Base-by-base conservation (phyloP, 2,113 vertebrate genomes). In the Nesospiza acunhae region DNA sequence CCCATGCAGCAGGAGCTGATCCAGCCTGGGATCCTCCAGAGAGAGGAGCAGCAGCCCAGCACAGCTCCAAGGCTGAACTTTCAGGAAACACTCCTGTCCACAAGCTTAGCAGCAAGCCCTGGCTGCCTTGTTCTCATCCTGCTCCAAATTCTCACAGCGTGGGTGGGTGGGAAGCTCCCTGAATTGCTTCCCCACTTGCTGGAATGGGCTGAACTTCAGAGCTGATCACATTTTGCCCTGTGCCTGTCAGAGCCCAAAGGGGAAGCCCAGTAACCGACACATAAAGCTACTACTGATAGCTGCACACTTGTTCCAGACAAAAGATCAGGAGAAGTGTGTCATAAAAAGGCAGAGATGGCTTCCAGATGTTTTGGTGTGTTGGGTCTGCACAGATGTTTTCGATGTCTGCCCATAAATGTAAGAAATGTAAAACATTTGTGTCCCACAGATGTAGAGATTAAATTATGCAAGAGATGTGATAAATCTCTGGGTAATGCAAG, bases 391-490 rank as follows among this genome's bases (percentile, higher is more conserved):
- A 98, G 98, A 98, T 98, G 98, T 98, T 98, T 98, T 97, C 76
- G 79, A 97, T 98, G 98, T 98, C 97, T 98, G 97, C 97, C 97
- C 96, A 96, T 98, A 98, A 98, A 98, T 98, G 98, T 87, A 97
- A 97, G 97, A 98, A 98, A 98, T 98, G 96, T 97, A 97, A 98
- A 98, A 98, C 98, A 98, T 97, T 98, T 98, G 98, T 98, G 97
- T 97, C 97, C 96, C 96, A 97, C 97, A 98, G 97, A 98, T 98
- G 97, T 91, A 97, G 97, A 98, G 97, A 98, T 98, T 98, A 97
- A 98, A 97, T 98, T 98, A 97, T 97, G 97, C 96, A 98, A 96
- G 89, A 95, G 96, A 97, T 98, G 97, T 97, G 98, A 98, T 98
- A 98, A 98, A 98, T 98, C 97, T 98, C 95, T 95, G 96, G 95